A percentile compares a stretch with the other conserved stretches of the same genome.
phyloP scores from a whole-genome alignment of 2,113 vertebrate genomes.

The Bos javanicus region DNA sequence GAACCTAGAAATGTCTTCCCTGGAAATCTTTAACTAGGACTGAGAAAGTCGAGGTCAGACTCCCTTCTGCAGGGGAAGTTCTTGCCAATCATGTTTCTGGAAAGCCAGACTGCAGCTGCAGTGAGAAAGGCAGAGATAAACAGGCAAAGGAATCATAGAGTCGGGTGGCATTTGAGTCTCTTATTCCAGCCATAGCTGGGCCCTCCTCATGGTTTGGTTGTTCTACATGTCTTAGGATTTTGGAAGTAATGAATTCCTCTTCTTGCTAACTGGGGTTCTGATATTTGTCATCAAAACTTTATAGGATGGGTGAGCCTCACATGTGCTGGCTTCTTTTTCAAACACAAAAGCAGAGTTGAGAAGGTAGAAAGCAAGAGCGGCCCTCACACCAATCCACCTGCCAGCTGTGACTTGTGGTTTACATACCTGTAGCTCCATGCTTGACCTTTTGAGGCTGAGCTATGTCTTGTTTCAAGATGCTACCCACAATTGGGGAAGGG shows the following conservation, averaged over 20 bases:
- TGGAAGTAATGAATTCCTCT: background rate
- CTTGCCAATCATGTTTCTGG: background rate
- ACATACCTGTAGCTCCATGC: background rate
- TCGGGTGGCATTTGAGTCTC: background rate
- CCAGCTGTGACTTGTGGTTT: background rate
- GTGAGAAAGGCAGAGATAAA: background rate
- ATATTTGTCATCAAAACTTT: background rate
- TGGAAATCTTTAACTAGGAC: background rate
- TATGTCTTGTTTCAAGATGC: background rate
- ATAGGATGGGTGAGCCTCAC: background rate
- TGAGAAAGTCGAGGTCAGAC: background rate
- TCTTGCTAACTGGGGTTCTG: background rate
- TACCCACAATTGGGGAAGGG: fast-evolving
- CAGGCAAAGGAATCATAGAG: background rate
- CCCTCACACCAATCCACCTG: background rate
- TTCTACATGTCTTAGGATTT: background rate
- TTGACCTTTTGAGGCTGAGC: background rate
- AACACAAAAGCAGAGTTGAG: background rate
- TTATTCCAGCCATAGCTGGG: background rate
- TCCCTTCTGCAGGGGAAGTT: background rate
- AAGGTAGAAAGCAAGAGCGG: background rate
- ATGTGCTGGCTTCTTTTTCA: background rate
- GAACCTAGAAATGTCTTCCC: background rate
- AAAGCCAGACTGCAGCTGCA: background rate
- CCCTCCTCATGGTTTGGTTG: background rate